phyloP scores from a whole-genome alignment of 1,140 invertebrate species.

The Meloidogyne chitwoodi region DNA sequence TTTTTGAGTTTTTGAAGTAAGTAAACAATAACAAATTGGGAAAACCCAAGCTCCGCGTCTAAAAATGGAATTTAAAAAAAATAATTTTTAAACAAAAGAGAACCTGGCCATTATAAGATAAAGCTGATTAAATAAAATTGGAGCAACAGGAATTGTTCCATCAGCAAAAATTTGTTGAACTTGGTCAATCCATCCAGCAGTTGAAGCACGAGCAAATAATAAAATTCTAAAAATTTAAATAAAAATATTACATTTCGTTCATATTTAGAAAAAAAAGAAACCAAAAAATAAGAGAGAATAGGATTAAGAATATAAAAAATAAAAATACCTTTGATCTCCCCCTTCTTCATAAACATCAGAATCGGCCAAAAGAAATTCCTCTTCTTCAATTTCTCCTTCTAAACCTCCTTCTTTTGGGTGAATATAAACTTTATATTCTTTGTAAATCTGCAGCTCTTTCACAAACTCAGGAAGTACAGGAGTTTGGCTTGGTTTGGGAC shows the following conservation, averaged over 20 bases:
- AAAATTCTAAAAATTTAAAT: neutral
- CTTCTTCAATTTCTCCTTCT: neutral
- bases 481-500: neutral
- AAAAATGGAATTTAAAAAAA: neutral
- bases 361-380: conserved; percentile 9
- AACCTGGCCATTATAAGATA: conserved; percentile 10
- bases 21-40: conserved; percentile 7
- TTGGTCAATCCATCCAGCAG: conserved; percentile 11
- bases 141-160: neutral
- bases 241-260: too few species aligned
- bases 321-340: neutral
- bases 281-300: too few species aligned
- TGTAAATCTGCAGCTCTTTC: neutral
- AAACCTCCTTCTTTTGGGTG: neutral
- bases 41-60: conserved; percentile 13
- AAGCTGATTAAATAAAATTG: neutral
- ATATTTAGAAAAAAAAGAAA: too few species aligned
- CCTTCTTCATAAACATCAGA: conserved; percentile 9
- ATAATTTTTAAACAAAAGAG: neutral
- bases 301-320: too few species aligned
- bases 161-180: conserved; percentile 13
- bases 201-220: neutral
- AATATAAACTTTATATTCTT: neutral
- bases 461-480: neutral
- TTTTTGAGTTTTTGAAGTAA: neutral